Conservation (phyloP, 92 coral and sea anemone genomes). For the Porites cylindrica region DNA sequence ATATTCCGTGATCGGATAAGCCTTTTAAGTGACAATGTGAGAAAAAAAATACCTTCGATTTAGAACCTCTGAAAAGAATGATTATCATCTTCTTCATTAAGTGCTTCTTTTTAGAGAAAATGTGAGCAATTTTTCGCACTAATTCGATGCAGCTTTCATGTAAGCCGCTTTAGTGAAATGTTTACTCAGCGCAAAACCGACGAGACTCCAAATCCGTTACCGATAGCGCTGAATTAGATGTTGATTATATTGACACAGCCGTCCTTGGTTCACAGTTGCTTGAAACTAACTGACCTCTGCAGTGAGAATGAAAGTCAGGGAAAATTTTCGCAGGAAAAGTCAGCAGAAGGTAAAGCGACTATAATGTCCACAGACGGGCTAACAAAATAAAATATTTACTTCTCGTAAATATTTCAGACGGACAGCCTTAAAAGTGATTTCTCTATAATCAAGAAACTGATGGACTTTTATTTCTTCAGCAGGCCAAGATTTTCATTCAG, state of each 20-base stretch:
- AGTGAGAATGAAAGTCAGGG: background rate
- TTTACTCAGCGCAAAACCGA: slow-evolving; percentile 60
- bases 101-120: slow-evolving; percentile 4
- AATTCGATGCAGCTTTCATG: slow-evolving; percentile 53
- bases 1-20: slow-evolving; percentile 6
- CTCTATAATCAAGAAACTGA: background rate
- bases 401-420: slow-evolving; percentile 10
- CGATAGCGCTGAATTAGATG: slow-evolving; percentile 22
- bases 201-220: slow-evolving; percentile 25
- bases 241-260: slow-evolving; percentile 54
- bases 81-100: background rate
- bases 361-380: background rate
- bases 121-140: slow-evolving; percentile 39
- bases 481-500: slow-evolving; percentile 17
- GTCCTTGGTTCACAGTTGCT: slow-evolving; percentile 10
- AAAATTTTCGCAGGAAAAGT: background rate
- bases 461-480: background rate
- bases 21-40: slow-evolving; percentile 33
- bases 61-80: slow-evolving; percentile 11
- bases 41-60: slow-evolving; percentile 1
- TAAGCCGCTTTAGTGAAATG: slow-evolving; percentile 56
- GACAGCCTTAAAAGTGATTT: background rate
- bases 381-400: slow-evolving; percentile 35
- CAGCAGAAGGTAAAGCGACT: background rate
- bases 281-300: slow-evolving; percentile 12